Evolutionary conservation across 2,797 vertebrate species (phyloP), one percentile per base, ranked within the genome.

Genomic region (Scolopax bukidnonensis): DNA sequence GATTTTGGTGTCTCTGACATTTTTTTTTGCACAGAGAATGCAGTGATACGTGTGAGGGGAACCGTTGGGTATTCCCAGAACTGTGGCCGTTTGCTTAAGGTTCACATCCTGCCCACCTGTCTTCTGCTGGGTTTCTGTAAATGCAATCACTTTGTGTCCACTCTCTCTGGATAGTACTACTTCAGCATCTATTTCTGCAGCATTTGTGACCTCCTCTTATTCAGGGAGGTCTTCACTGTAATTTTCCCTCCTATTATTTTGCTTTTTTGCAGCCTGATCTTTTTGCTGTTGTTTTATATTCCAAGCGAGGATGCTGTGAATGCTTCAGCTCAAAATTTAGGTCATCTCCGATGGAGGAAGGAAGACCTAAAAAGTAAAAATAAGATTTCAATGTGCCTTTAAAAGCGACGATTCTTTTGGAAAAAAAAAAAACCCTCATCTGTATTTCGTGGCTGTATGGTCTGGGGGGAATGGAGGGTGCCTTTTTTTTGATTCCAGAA

Each of bases 201-300:
- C 17, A 15, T 88, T 91, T 92, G 78, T 85, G 87, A 95, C 89
- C 96, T 88, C 88, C 86, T 93, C 67, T 76, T 93, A 86, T 59
- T 81, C 74, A 73, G 76, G 69, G 79, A 95, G 89, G 82, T 80
- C 85, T 71, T 96, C 93, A 77, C 95, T 95, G 79, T 91, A 84
- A 96, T 95, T 83, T 96, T 89, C 75, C 79, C 85, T 96, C 50
- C 87, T 90, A 71, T 94, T 91, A 89, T 89, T 96, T 90, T 93
- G 83, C 78, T 83, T 48, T 94, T 94, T 82, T 89, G 67, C 94
- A 90, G 88, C 53, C 88, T 93, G 93, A 89, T 95, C 74, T 76
- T 95, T 95, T 88, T 96, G 80, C 82, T 73, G 80, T 95, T 97
- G 91, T 97, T 68, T 91, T 89, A 81, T 84, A 63, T 97, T 96